Conservation (phyloP, 2,797 vertebrate species). For the Moxostoma hubbsi region DNA sequence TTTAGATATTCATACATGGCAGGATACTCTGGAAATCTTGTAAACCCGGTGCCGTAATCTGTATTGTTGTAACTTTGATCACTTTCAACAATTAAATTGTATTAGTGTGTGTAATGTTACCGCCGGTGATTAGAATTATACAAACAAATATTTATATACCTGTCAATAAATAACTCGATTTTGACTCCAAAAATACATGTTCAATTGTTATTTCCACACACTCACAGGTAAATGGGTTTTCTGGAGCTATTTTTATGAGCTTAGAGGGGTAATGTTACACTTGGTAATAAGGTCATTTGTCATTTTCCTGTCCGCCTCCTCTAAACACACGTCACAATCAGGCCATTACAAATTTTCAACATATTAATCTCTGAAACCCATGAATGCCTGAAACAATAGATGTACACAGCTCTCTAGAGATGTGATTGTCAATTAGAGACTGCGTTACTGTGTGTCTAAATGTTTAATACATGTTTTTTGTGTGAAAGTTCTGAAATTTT, state of each 20-base stretch:
- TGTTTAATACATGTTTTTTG: not conserved
- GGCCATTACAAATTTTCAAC: constrained; percentile 47
- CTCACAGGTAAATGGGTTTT: constrained; percentile 3
- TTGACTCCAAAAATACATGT: constrained; percentile 41
- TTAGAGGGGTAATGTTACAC: constrained; percentile 27
- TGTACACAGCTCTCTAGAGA: constrained; percentile 4
- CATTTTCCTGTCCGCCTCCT: constrained; percentile 56
- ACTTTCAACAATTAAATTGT: not conserved
- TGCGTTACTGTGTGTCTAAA: not conserved
- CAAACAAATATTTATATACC: not conserved
- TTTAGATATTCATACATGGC: too few species aligned
- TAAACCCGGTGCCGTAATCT: not conserved
- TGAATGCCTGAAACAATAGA: constrained; percentile 46
- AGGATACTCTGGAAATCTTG: not conserved
- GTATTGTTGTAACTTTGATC: not conserved
- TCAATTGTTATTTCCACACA: constrained; percentile 31
- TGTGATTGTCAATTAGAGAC: constrained; percentile 11
- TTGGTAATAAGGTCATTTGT: constrained; percentile 37
- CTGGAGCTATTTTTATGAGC: constrained; percentile 43
- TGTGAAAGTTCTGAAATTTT: constrained; percentile 26
- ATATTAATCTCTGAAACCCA: constrained; percentile 35
- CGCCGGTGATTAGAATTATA: not conserved
- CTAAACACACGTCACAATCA: constrained; percentile 48
- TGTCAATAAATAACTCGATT: constrained; percentile 8
- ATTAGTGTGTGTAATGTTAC: not conserved